Evolutionary conservation across 2,797 vertebrate species (phyloP), one percentile per base, ranked within the genome.

Genomic region (Falco peregrinus): DNA sequence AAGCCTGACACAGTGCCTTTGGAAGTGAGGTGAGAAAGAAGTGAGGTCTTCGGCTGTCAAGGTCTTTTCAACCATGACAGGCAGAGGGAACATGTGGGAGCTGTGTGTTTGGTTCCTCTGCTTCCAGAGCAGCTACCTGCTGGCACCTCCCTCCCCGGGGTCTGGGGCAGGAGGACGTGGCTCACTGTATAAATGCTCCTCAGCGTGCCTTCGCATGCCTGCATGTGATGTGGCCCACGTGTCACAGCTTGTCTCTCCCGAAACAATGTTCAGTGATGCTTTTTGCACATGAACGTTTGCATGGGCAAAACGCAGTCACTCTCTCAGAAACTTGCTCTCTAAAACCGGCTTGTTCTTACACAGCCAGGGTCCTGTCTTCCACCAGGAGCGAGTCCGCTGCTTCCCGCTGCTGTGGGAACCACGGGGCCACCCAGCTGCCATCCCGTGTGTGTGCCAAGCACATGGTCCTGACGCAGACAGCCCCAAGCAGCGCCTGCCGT

Each of bases 211-310:
- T 59, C 60, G 14, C 5, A 1, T 37, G 67, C 56, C 29, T 4
- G 4, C 48, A 35, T 0, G 3, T 80, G 78, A 22, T 5, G 3
- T 41, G n/a, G n/a, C 59, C 59, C 29, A 51, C 71, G n/a, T 1
- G 50, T 33, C 65, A 13, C 25, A 6, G 20, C 18, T 59, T 51
- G 28, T 56, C 16, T 63, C 37, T 69, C 22, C 84, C 9, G 1
- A 59, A 71, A 18, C 2, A 1, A 6, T 2, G 4, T 37, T 83
- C 70, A 51, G 45, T 9, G 25, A 21, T 63, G 76, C 11, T 84
- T 54, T 84, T 59, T 70, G 48, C 2, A 1, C 39, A 43, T 26
- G 57, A 14, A 0, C 0, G 0, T 60, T 65, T 45, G 8, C 50
- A 6, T 5, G 37, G 80, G 48, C 53, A 65, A 21, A 70, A 25